Evolutionary conservation across 1,140 invertebrate species (phyloP).

Genomic region (Acromyrmex charruanus): DNA sequence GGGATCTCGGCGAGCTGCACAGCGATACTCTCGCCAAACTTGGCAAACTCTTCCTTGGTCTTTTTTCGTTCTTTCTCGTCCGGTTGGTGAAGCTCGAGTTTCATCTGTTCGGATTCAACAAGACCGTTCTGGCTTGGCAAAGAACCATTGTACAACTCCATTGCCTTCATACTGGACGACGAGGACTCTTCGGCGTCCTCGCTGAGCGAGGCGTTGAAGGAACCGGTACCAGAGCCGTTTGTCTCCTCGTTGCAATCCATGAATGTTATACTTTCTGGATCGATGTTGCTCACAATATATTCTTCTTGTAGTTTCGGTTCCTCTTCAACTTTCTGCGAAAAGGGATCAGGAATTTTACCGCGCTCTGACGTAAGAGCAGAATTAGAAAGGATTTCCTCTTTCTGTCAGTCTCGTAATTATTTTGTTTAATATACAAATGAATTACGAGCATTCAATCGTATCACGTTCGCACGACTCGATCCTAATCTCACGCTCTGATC

Average conservation of each 20-base stretch:
- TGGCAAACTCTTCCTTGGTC: conserved; percentile 77
- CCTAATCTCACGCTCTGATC: conserved; percentile 61
- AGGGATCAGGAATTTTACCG: conserved; percentile 46
- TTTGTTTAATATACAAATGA: conserved; percentile 21
- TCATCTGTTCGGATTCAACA: conserved; percentile 55
- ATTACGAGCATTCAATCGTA: conserved; percentile 32
- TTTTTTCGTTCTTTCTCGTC: conserved; percentile 58
- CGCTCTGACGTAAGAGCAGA: background rate
- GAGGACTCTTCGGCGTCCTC: conserved; percentile 77
- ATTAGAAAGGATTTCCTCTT: conserved; percentile 10
- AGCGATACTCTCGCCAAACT: conserved; percentile 79
- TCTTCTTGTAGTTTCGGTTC: conserved; percentile 74
- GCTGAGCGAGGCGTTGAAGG: conserved; percentile 75
- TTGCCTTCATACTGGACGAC: conserved; percentile 69
- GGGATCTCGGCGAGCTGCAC: conserved; percentile 78
- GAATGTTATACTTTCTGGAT: conserved; percentile 78
- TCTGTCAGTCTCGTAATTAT: conserved; percentile 38
- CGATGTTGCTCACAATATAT: conserved; percentile 79
- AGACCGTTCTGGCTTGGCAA: conserved; percentile 55
- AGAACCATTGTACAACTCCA: conserved; percentile 66
- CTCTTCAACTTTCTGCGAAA: conserved; percentile 70
- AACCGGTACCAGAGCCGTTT: conserved; percentile 75
- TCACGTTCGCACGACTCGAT: conserved; percentile 53
- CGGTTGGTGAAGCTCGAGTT: conserved; percentile 13
- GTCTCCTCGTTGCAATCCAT: conserved; percentile 76